Evolutionary conservation across 2,113 vertebrate genomes (phyloP).

Genomic region (Strix aluco): DNA sequence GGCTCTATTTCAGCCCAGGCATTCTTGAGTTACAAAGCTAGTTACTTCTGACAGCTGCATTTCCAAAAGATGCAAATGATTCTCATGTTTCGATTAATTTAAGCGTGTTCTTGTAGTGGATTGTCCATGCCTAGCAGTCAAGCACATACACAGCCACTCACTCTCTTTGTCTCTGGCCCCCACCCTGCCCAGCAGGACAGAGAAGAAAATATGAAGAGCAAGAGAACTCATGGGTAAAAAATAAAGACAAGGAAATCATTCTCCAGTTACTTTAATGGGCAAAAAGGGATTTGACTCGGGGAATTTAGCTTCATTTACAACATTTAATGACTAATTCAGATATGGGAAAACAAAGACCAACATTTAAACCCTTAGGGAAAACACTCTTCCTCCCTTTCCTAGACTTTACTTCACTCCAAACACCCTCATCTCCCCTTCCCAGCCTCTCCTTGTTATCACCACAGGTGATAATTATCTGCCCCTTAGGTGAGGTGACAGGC

Average conservation of each 20-base stretch:
- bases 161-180: neutral
- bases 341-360: neutral
- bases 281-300: neutral
- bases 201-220: neutral
- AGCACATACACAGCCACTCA: neutral
- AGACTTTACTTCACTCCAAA: neutral
- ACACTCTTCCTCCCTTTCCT: neutral
- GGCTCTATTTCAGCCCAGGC: neutral
- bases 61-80: neutral
- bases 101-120: neutral
- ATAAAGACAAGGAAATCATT: neutral
- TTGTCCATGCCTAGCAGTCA: neutral
- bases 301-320: neutral
- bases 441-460: neutral
- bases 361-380: neutral
- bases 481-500: fast-evolving
- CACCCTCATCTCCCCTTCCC: neutral
- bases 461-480: neutral
- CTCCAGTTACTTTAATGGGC: neutral
- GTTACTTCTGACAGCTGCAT: neutral
- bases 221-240: neutral
- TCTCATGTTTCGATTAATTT: neutral
- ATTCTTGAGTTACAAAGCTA: neutral
- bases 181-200: neutral
- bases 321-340: neutral